Base-by-base conservation (phyloP, 1,140 invertebrate species). In the Drosophila serrata region DNA sequence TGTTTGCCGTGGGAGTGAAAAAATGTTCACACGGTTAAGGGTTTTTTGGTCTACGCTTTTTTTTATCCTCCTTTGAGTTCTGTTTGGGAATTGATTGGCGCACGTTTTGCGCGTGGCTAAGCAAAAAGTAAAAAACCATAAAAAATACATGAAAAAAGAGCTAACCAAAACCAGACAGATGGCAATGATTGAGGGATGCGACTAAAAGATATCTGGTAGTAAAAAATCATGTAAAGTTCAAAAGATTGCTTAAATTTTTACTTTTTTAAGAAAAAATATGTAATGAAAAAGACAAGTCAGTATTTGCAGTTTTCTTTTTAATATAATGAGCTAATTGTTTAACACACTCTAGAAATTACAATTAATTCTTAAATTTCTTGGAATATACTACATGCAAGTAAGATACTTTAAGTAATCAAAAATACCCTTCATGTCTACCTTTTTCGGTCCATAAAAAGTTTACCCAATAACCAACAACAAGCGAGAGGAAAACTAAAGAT, bases 51-150 rank as follows among this genome's bases (percentile, higher is more conserved):
- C 72, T 64, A 60, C 81, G 68, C 27, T 51, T 31, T 62, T 49
- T 49, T 45, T n/a, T n/a, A n/a, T n/a, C 24, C 24, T 3, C 49
- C 48, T 58, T 82, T 51, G 43, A 43, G 29, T 48, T 69, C 57
- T 45, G 57, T 62, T 55, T n/a, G n/a, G 72, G 80, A 84, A 88
- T 88, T 88, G 84, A 88, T 88, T 88, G 84, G 84, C 84, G 84
- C 84, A 88, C 84, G 85, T 88, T 88, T 88, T 88, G 82, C 84
- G 82, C 84, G 82, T 85, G 82, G 64, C 75, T 74, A 63, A 46
- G 43, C 60, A 57, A 59, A 67, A 42, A n/a, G n/a, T n/a, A n/a
- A 53, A 43, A 53, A 24, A 35, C 0, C 11, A 46, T 31, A 49
- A 51, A 53, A 53, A 53, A 53, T 35, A 53, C 49, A 51, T 12